A percentile compares a stretch with the other conserved stretches of the same genome.
These are phyloP conservation scores for Drosophila kanapiae DNA, from an alignment of 1,140 invertebrate genomes.

Conservation along the genomic window DNA sequence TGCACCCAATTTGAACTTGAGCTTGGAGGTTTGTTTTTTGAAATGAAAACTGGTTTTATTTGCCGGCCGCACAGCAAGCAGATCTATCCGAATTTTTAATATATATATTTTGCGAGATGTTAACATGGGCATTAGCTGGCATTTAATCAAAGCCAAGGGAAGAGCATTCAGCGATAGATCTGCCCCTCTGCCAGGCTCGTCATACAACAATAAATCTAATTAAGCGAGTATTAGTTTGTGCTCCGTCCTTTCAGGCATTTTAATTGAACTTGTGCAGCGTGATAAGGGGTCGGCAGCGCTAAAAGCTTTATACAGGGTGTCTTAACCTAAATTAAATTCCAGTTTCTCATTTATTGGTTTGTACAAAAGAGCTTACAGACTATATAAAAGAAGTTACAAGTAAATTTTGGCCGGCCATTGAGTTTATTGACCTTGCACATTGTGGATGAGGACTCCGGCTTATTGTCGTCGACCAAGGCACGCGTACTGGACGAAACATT, in stretches of 20 bases:
- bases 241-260: conserved; percentile 41
- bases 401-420: conserved; percentile 25
- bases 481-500: conserved; percentile 1
- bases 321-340: conserved; percentile 9
- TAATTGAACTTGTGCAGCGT: conserved; percentile 61
- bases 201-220: conserved; percentile 55
- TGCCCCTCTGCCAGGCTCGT: not conserved
- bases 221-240: conserved; percentile 50
- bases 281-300: conserved; percentile 50
- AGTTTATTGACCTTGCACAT: conserved; percentile 19
- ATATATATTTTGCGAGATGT: not conserved
- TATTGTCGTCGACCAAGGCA: conserved; percentile 66
- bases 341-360: conserved; percentile 42
- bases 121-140: not conserved
- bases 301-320: conserved; percentile 18
- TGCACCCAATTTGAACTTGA: not conserved
- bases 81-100: not conserved
- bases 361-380: conserved; percentile 35
- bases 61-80: not conserved
- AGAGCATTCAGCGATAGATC: conserved; percentile 19
- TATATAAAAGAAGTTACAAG: conserved; percentile 20
- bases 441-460: conserved; percentile 2
- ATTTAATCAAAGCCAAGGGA: not conserved
- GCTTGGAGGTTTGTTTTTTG: not conserved
- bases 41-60: not conserved